A percentile compares a stretch with the other conserved stretches of the same genome.
These are phyloP conservation scores for Polyommatus icarus DNA, from an alignment of 2,888 invertebrate genomes.

Conservation along the genomic window DNA sequence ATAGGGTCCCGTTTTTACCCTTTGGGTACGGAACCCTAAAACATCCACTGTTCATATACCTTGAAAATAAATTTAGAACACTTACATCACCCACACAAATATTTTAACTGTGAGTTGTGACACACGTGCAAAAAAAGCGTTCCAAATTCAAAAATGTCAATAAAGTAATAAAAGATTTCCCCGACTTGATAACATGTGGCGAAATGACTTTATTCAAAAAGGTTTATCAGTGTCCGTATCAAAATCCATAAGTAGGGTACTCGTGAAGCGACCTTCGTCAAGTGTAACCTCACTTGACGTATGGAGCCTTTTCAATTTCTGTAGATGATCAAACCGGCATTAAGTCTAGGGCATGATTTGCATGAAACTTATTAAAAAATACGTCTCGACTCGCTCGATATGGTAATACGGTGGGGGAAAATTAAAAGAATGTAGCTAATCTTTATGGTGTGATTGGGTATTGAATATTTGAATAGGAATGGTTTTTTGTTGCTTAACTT, in stretches of 20 bases:
- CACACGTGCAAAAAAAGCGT: background rate
- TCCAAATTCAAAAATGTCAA: background rate
- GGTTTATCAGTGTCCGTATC: constrained; percentile 65
- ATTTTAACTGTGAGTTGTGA: background rate
- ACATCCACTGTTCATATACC: too few species aligned
- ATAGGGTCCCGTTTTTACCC: too few species aligned
- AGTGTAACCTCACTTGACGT: constrained; percentile 66
- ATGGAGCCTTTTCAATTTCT: constrained; percentile 69
- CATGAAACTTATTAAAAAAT: constrained; percentile 76
- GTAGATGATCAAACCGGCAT: constrained; percentile 66
- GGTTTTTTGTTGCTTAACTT: background rate
- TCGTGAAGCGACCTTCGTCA: constrained; percentile 70
- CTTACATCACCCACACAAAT: background rate
- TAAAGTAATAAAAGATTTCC: constrained; percentile 15
- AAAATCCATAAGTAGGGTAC: constrained; percentile 60
- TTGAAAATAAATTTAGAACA: too few species aligned
- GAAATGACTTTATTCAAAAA: constrained; percentile 26
- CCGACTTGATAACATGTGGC: constrained; percentile 27
- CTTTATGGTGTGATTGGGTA: background rate
- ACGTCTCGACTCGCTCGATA: constrained; percentile 50
- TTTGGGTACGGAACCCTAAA: too few species aligned
- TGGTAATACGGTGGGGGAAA: constrained; percentile 45
- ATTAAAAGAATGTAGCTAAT: constrained; percentile 38
- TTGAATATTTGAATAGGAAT: constrained; percentile 10
- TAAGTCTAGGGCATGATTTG: constrained; percentile 67